These are phyloP conservation scores for Muscicapa comitata DNA, from an alignment of 2,797 vertebrate genomes.

Conservation along the genomic window DNA sequence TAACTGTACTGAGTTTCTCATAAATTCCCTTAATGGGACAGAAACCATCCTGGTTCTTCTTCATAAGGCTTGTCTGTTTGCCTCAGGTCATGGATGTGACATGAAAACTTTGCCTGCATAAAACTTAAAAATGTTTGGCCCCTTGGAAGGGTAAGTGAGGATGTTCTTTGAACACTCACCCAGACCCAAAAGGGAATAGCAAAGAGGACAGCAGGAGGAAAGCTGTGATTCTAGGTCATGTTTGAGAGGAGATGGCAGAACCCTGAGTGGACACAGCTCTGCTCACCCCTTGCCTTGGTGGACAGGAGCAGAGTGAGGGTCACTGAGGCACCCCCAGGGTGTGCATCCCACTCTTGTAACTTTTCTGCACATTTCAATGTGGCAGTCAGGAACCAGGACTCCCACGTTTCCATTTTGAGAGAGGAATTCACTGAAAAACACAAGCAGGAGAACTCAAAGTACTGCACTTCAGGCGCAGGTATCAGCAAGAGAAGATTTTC, in stretches of 20 bases:
- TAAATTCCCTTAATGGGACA: conserved; percentile 12
- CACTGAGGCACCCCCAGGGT: not conserved
- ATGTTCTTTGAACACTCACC: not conserved
- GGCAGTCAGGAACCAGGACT: not conserved
- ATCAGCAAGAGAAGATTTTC: not conserved
- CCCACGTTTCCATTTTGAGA: not conserved
- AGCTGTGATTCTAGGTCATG: fast-evolving
- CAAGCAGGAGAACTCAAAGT: not conserved
- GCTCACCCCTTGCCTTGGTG: not conserved
- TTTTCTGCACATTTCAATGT: not conserved
- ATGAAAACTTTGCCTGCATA: not conserved
- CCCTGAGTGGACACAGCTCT: not conserved
- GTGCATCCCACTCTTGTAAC: not conserved
- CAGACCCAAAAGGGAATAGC: not conserved
- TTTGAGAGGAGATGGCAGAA: not conserved
- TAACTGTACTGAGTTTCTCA: not conserved
- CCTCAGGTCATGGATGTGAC: not conserved
- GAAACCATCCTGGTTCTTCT: not conserved
- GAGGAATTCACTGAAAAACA: not conserved
- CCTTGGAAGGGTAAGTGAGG: not conserved
- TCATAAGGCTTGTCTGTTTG: not conserved
- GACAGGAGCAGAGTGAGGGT: not conserved
- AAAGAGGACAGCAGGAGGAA: not conserved
- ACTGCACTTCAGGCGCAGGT: not conserved
- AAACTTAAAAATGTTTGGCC: not conserved